Conservation (phyloP, 2,113 vertebrate species). For the Hyaena hyaena region DNA sequence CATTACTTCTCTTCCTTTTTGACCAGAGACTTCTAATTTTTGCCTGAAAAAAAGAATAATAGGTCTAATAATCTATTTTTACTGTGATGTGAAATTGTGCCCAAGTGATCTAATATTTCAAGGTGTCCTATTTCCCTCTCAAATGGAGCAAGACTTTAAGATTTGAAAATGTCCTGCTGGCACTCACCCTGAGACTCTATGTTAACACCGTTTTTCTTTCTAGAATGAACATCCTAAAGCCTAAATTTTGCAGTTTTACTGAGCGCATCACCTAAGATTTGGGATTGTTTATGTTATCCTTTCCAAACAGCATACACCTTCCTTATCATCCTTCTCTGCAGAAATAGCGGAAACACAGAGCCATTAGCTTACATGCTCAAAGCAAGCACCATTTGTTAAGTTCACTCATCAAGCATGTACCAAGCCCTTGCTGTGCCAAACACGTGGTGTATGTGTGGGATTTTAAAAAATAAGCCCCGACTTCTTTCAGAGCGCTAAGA, state of each 20-base stretch:
- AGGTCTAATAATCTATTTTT: neutral
- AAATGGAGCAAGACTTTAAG: neutral
- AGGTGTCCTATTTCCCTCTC: neutral
- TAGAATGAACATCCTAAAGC: neutral
- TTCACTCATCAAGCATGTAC: neutral
- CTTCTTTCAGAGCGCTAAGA: neutral
- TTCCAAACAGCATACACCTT: neutral
- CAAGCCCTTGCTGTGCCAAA: neutral
- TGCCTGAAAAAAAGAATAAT: neutral
- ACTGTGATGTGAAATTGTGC: neutral
- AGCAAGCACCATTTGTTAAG: neutral
- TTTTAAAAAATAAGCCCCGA: neutral
- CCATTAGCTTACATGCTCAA: neutral
- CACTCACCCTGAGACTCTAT: neutral
- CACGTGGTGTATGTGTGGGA: neutral
- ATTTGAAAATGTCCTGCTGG: neutral
- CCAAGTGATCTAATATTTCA: neutral
- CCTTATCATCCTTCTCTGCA: neutral
- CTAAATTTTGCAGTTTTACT: conserved; percentile 4
- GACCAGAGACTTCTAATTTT: neutral
- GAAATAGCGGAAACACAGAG: neutral
- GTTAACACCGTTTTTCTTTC: conserved; percentile 23
- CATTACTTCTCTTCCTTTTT: neutral
- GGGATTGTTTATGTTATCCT: neutral
- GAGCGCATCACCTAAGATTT: neutral